Evolutionary conservation across 2,888 invertebrate genomes (phyloP).

Genomic region (Malthinus seriepunctatus): DNA sequence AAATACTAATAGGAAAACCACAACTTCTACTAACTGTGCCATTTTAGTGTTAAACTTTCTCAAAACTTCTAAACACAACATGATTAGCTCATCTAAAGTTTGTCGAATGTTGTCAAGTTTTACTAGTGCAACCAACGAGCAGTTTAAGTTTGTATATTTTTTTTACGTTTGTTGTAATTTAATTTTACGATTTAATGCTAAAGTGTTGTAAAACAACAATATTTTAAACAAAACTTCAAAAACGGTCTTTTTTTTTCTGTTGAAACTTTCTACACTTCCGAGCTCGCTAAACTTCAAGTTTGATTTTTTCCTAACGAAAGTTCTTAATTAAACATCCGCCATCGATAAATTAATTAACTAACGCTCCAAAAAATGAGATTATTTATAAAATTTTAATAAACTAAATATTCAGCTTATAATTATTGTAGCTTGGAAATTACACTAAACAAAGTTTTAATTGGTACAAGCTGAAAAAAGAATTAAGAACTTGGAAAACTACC

Average conservation of each 20-base stretch:
- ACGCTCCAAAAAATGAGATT: not conserved
- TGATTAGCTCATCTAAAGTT: constrained; percentile 22
- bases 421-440: not conserved
- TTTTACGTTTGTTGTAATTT: too few relatives aligned
- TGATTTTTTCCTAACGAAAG: not conserved
- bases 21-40: constrained; percentile 16
- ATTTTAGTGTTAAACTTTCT: constrained; percentile 15
- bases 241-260: too few relatives aligned
- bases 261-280: too few relatives aligned
- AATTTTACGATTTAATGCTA: too few relatives aligned
- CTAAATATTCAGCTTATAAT: not conserved
- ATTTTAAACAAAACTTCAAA: too few relatives aligned
- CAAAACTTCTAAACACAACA: constrained; percentile 23
- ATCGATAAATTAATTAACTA: not conserved
- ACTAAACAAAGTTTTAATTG: constrained; percentile 13
- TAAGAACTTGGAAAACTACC: constrained; percentile 4
- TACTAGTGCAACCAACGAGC: not conserved
- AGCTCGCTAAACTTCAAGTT: too few relatives aligned
- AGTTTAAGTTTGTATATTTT: too few relatives aligned
- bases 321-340: not conserved
- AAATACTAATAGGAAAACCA: constrained; percentile 19
- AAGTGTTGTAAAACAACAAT: too few relatives aligned
- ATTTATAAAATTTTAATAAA: constrained; percentile 1
- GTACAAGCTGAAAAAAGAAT: constrained; percentile 8
- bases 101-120: constrained; percentile 17